Conservation (phyloP, 35 echinoderm and acorn worm species). For the Hemicentrotus pulcherrimus region DNA sequence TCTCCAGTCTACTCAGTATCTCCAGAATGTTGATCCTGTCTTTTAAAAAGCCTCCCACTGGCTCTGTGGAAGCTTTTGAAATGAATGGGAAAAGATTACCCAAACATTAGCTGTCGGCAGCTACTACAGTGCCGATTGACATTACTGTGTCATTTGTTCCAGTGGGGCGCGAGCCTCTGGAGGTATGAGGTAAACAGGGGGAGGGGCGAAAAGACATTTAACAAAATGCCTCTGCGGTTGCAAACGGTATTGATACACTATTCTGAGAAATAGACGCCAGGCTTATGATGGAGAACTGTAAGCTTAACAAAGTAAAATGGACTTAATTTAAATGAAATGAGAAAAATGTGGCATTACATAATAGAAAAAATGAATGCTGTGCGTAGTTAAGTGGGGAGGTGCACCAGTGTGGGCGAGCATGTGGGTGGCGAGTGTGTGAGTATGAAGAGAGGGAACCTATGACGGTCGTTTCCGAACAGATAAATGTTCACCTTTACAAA, state of each 20-base stretch:
- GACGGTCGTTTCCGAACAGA: no score
- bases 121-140: neutral
- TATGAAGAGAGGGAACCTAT: neutral
- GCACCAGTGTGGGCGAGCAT: neutral
- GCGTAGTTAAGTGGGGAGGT: neutral
- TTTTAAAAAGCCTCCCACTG: neutral
- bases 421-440: neutral
- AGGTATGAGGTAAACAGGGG: neutral
- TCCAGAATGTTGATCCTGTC: neutral
- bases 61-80: neutral
- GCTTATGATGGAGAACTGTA: neutral
- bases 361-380: neutral
- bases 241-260: neutral
- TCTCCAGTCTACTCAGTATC: neutral
- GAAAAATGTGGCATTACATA: neutral
- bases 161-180: neutral
- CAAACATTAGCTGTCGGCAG: neutral
- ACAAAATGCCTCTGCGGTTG: neutral
- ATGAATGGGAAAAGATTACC: neutral
- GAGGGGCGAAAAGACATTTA: neutral
- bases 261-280: neutral
- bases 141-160: conserved; percentile 18
- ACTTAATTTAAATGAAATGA: neutral
- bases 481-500: no score
- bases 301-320: neutral